A percentile compares a stretch with the other conserved stretches of the same genome.
Conservation (phyloP, 2,888 invertebrate species). For the Nasonovia ribisnigri region DNA sequence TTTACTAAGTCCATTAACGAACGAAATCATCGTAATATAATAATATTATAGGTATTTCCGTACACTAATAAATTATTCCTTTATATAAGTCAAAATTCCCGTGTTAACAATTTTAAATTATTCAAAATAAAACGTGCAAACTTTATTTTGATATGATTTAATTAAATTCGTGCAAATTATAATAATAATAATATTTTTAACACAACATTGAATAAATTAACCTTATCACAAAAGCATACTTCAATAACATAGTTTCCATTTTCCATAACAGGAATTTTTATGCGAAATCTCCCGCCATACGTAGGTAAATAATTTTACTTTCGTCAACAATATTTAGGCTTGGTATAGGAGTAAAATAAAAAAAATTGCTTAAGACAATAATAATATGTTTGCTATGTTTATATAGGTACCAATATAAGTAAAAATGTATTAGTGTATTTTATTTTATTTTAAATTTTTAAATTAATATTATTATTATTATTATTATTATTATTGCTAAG, state of each 20-base stretch:
- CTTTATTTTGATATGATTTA: constrained; percentile 59
- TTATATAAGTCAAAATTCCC: constrained; percentile 24
- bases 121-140: constrained; percentile 58
- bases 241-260: constrained; percentile 23
- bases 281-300: neutral
- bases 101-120: constrained; percentile 54
- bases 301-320: constrained; percentile 11
- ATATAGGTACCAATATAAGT: constrained; percentile 43
- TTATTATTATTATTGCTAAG: constrained; percentile 51
- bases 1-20: neutral
- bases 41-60: neutral
- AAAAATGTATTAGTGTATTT: constrained; percentile 36
- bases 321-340: constrained; percentile 27
- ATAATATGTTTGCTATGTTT: constrained; percentile 25
- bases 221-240: constrained; percentile 54
- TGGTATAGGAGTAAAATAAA: constrained; percentile 17
- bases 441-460: constrained; percentile 8
- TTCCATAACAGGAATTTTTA: neutral
- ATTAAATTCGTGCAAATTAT: constrained; percentile 64
- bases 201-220: constrained; percentile 42
- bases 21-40: neutral
- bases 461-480: constrained; percentile 15
- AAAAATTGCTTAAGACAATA: constrained; percentile 23
- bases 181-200: constrained; percentile 53
- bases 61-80: constrained; percentile 21